A percentile compares a stretch with the other conserved stretches of the same genome.
Evolutionary conservation across 2,113 vertebrate species (phyloP).

Genomic region (Carlito syrichta): DNA sequence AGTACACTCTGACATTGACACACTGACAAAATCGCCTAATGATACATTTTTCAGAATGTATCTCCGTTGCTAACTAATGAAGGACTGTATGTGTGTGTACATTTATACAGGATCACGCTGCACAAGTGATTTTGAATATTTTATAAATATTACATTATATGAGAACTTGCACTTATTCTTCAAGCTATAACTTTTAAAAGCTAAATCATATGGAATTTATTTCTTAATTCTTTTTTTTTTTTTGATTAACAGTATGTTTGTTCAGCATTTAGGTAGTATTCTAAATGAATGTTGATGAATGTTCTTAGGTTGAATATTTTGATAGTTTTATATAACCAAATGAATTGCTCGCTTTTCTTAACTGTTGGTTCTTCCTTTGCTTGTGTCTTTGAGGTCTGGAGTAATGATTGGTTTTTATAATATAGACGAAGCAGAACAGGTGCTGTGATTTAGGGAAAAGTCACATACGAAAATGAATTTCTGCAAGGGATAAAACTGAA

Average conservation of each 20-base stretch:
- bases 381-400: not conserved
- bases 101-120: not conserved
- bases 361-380: not conserved
- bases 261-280: not conserved
- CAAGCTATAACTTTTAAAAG: not conserved
- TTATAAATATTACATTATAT: not conserved
- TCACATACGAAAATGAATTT: slow-evolving; percentile 23
- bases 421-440: not conserved
- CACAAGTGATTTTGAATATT: not conserved
- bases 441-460: not conserved
- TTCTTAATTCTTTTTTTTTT: not conserved
- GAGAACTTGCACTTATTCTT: not conserved
- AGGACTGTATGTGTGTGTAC: no score
- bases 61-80: no score
- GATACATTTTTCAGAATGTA: no score
- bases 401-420: not conserved
- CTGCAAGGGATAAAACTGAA: not conserved
- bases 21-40: not conserved
- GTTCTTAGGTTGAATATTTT: not conserved
- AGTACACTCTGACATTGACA: not conserved
- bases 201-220: not conserved
- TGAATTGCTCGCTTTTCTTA: not conserved
- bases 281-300: not conserved
- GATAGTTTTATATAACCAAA: not conserved
- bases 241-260: not conserved